Evolutionary conservation across 2,888 invertebrate genomes (phyloP), one percentile per base, ranked within the genome.

Genomic region (Litoditis marina): DNA sequence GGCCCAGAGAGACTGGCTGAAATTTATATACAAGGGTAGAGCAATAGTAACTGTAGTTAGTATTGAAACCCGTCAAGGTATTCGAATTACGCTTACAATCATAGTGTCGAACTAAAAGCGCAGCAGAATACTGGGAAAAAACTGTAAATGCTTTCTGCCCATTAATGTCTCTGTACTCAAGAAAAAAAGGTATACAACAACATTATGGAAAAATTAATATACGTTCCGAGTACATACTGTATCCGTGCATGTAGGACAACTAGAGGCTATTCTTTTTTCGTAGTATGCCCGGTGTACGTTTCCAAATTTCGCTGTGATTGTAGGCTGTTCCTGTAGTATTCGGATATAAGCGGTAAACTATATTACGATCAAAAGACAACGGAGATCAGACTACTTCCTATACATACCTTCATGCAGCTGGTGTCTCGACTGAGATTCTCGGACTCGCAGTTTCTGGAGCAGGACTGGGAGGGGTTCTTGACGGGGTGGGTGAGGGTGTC

Each of bases 381-480:
- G 16, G 7, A 44, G 46, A 44, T 2, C 11, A n/a, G n/a, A 39
- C 13, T 39, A 39, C 39, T 13, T 39, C 11, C 11, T 13, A 13
- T 13, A 39, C 55, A 6, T 39, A 69, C 73, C 57, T 71, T 73
- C 71, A 76, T 73, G 54, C 81, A 81, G 58, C 74, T 78, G 8
- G 80, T 82, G 65, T 81, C 81, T 30, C 80, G 74, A 22, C 77
- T 78, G 54, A 79, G 62, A 46, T 65, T 70, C 52, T 72, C 78
- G 44, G 63, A 69, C n/a, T 76, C 73, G 56, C 81, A 81, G 28
- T 78, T 78, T 50, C 78, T 66, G 1, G 74, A 71, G 55, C 81
- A 81, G 16, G 74, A 71, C 49, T 81, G 81, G 16, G 79, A 79
- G 4, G 81, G 81, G 63, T 81, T 81, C 49, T 77, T 78, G 62